Evolutionary conservation across 1,140 invertebrate genomes (phyloP), one percentile per base, ranked within the genome.

Genomic region (Leptopilina boulardi): DNA sequence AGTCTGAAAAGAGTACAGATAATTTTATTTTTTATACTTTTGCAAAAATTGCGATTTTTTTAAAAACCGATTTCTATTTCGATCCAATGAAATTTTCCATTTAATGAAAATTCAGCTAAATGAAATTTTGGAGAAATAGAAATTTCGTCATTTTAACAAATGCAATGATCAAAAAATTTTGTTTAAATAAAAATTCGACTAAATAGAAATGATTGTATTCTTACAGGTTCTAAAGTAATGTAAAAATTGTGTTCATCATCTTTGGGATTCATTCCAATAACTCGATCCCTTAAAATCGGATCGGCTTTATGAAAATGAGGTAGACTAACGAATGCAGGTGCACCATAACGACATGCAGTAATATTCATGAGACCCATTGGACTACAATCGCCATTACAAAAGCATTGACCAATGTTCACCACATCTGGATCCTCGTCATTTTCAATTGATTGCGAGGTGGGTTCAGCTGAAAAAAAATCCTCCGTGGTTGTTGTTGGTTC

Each of bases 271-370:
- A 96, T 80, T 5, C 95, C 95, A 15, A 85, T 85, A 2, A 96
- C 88, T 8, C 85, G 83, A 3, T 93, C 78, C 9, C 88, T 78
- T 10, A 94, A 91, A 41, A 88, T 87, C 0, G 92, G 90, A 84
- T 95, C 94, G 11, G 90, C 94, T 71, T 92, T 91, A 78, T 93
- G 91, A 83, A 96, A 96, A 89, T 96, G 94, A n/a, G 95, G 95
- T 77, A 94, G 91, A 56, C 94, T 95, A 15, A 94, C 88, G 72
- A 94, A 94, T 0, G 92, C 92, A 0, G 95, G 95, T 4, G 93
- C 92, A 21, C 93, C 94, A 75, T 88, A 91, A 18, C 92, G 89
- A 78, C 91, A 92, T 1, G 86, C 75, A 0, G 89, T 89, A 1
- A 91, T 81, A 78, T 93, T 93, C 3, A 90, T 88, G 4, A 93